phyloP scores from a whole-genome alignment of 2,797 vertebrate species.

The Tadarida brasiliensis region DNA sequence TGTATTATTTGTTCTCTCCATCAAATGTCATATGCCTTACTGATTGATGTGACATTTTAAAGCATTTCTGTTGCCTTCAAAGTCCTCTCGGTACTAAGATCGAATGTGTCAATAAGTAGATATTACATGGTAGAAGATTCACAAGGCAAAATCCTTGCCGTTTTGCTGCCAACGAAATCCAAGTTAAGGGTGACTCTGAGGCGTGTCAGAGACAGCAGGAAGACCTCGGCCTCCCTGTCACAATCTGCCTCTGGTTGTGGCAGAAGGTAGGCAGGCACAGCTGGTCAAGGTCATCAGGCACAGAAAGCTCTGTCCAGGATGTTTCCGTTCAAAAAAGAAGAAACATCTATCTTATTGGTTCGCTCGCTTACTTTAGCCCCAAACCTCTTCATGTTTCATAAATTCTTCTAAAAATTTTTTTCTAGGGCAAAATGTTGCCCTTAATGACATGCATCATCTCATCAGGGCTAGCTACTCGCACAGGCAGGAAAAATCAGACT shows the following conservation, averaged over 20 bases:
- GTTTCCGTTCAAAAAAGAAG: background rate
- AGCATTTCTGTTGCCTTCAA: conserved; percentile 46
- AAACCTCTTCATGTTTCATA: background rate
- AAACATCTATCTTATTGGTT: too few species aligned
- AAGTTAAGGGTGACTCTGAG: background rate
- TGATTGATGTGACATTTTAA: conserved; percentile 64
- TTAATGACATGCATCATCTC: background rate
- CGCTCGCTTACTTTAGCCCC: background rate
- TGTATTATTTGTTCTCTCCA: background rate
- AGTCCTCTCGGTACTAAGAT: background rate
- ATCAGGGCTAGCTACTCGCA: background rate
- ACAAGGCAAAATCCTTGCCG: background rate
- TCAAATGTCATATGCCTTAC: background rate
- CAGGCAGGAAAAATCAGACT: background rate
- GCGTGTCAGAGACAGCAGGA: background rate
- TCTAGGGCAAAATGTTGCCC: background rate
- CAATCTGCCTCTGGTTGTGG: fast-evolving
- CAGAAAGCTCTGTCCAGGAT: background rate
- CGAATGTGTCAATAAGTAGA: background rate
- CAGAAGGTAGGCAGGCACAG: too few species aligned
- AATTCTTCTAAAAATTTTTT: background rate
- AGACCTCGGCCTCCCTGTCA: background rate
- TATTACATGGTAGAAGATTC: background rate
- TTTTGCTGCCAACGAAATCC: background rate
- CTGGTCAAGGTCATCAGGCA: background rate